phyloP scores from a whole-genome alignment of 2,888 invertebrate species.

The Dorcus hopei region DNA sequence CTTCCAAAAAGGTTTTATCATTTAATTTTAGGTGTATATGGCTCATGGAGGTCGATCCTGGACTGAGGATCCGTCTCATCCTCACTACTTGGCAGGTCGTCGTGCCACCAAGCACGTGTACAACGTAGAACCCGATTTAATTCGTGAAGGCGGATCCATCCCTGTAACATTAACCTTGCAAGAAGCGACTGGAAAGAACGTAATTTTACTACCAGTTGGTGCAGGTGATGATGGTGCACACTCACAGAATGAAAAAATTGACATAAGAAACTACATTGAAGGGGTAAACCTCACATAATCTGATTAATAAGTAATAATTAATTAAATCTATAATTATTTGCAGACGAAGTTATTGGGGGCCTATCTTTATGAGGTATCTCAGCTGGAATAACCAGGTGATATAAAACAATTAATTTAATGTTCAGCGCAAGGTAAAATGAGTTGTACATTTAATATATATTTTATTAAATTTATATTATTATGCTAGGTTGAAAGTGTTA shows the following conservation, averaged over 20 bases:
- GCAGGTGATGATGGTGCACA: slow-evolving; percentile 97
- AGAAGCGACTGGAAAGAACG: slow-evolving; percentile 89
- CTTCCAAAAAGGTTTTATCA: too few species aligned
- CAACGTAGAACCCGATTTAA: slow-evolving; percentile 87
- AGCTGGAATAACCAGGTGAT: slow-evolving; percentile 34
- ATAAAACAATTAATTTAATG: neutral
- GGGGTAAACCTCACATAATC: slow-evolving; percentile 64
- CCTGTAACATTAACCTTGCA: slow-evolving; percentile 93
- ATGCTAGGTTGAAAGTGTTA: slow-evolving; percentile 12
- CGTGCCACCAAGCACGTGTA: slow-evolving; percentile 81
- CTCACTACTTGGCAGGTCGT: slow-evolving; percentile 87
- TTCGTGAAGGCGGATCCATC: slow-evolving; percentile 96
- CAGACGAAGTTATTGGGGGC: slow-evolving; percentile 90
- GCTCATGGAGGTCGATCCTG: slow-evolving; percentile 82
- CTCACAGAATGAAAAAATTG: slow-evolving; percentile 97
- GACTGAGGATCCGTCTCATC: slow-evolving; percentile 90
- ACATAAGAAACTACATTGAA: slow-evolving; percentile 88
- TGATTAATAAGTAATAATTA: neutral
- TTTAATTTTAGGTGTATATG: slow-evolving; percentile 42
- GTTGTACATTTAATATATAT: slow-evolving; percentile 27
- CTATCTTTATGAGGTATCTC: slow-evolving; percentile 78
- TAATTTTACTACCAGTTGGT: slow-evolving; percentile 91
- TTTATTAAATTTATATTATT: slow-evolving; percentile 33
- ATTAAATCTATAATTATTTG: slow-evolving; percentile 16
- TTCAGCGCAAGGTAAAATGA: too few species aligned